Percentiles rank a stretch among this genome's conserved stretches.
Evolutionary conservation across 2,113 vertebrate genomes (phyloP).

Genomic region (Gymnobelideus leadbeateri): DNA sequence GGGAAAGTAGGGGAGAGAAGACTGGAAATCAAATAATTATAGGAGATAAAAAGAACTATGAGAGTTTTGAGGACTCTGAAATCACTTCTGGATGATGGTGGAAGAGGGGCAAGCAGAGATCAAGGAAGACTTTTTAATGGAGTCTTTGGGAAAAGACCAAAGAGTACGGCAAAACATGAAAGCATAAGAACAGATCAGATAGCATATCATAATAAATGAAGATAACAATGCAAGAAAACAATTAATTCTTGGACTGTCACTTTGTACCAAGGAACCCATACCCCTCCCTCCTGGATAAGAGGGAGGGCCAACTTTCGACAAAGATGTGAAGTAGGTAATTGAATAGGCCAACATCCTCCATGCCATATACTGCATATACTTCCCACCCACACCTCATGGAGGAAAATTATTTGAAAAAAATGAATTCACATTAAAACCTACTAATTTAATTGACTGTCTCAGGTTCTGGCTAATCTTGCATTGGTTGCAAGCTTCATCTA

Average conservation of each 20-base stretch:
- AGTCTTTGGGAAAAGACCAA: neutral
- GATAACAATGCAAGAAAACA: neutral
- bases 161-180: neutral
- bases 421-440: neutral
- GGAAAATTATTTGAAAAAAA: neutral
- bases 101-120: neutral
- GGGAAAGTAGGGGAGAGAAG: neutral
- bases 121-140: neutral
- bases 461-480: neutral
- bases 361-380: neutral
- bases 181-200: neutral
- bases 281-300: neutral
- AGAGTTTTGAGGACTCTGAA: neutral
- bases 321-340: neutral
- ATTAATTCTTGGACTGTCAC: neutral
- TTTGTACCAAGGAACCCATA: neutral
- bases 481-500: neutral
- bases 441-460: neutral
- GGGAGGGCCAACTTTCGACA: neutral
- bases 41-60: neutral
- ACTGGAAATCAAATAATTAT: neutral
- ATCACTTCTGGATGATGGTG: neutral
- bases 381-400: neutral
- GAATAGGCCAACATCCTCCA: neutral
- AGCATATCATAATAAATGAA: neutral